Conservation (phyloP, 2,888 invertebrate genomes). For the Polyploca ridens region DNA sequence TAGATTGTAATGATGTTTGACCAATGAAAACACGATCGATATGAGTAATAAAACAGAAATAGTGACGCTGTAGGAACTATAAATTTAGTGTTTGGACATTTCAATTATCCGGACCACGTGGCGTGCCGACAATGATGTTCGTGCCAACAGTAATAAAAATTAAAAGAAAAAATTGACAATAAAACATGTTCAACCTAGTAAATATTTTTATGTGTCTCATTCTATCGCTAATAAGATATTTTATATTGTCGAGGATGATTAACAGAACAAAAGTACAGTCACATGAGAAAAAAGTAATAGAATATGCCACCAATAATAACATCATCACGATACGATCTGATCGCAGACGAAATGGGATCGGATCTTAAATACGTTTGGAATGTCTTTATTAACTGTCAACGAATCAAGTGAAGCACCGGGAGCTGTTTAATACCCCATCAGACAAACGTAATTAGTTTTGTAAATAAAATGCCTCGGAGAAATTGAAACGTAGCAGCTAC, state of each 20-base stretch:
- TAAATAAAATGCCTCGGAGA: conserved; percentile 82
- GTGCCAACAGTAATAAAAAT: conserved; percentile 78
- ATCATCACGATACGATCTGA: conserved; percentile 63
- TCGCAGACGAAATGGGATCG: conserved; percentile 64
- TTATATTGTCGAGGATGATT: conserved; percentile 44
- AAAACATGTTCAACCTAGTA: conserved; percentile 53
- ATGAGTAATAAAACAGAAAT: conserved; percentile 64
- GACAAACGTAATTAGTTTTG: conserved; percentile 84
- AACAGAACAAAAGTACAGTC: conserved; percentile 49
- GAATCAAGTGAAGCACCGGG: conserved; percentile 73
- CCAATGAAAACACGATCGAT: conserved; percentile 47
- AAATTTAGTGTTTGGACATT: conserved; percentile 82
- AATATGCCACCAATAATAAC: conserved; percentile 54
- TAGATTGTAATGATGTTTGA: conserved; percentile 40
- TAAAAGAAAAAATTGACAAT: conserved; percentile 50
- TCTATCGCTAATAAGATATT: conserved; percentile 52
- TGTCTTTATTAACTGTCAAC: conserved; percentile 83
- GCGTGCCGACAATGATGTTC: conserved; percentile 78
- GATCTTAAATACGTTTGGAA: conserved; percentile 75
- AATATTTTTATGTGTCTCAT: conserved; percentile 55
- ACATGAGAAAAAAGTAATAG: conserved; percentile 45
- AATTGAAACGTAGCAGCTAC: conserved; percentile 83
- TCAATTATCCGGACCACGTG: conserved; percentile 81
- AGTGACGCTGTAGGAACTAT: conserved; percentile 70
- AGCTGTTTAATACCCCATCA: conserved; percentile 80